Percentiles rank a stretch among this genome's conserved stretches.
Evolutionary conservation across 2,797 vertebrate genomes (phyloP).

Genomic region (Clarias pachynema): DNA sequence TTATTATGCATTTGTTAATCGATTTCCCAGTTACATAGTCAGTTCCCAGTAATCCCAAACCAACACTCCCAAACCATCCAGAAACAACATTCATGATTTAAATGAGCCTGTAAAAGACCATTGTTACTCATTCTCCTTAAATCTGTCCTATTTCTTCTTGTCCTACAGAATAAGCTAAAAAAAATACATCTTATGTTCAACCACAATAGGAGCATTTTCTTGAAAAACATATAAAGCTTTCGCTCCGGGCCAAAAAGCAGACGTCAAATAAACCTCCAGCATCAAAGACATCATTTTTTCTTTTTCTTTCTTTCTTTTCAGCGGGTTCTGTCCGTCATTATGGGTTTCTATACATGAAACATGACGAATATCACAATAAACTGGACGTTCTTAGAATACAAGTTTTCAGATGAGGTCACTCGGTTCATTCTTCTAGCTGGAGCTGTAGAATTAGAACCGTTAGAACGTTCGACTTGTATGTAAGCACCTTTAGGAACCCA

Average conservation of each 20-base stretch:
- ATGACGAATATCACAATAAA: background rate
- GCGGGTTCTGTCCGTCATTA: background rate
- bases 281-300: background rate
- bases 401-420: background rate
- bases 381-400: background rate
- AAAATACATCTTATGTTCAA: background rate
- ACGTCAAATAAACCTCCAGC: constrained; percentile 3
- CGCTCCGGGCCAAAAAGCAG: background rate
- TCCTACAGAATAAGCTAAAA: background rate
- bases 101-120: background rate
- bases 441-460: background rate
- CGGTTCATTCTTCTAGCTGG: background rate
- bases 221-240: background rate
- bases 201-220: constrained; percentile 1
- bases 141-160: background rate
- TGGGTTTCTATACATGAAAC: background rate
- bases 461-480: no score
- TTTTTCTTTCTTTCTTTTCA: background rate
- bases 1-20: background rate
- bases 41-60: background rate
- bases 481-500: background rate
- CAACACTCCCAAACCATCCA: background rate
- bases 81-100: background rate
- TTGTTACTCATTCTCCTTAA: background rate
- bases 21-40: background rate